Percentiles rank a stretch among this genome's conserved stretches.
phyloP scores from a whole-genome alignment of 2,113 vertebrate species.

The Siniperca chuatsi region DNA sequence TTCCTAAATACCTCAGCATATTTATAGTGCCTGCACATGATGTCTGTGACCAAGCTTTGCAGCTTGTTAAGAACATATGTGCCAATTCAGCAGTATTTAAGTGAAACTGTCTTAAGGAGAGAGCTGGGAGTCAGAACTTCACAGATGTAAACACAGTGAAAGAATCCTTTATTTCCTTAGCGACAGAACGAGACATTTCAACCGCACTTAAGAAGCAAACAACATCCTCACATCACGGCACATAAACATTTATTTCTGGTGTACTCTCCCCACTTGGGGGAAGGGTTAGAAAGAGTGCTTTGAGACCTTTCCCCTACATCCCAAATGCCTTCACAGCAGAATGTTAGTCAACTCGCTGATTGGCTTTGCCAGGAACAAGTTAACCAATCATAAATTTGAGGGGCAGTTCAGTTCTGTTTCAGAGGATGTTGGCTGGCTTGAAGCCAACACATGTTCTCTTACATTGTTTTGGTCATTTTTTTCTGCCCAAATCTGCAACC shows the following conservation, averaged over 20 bases:
- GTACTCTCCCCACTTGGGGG: constrained; percentile 47
- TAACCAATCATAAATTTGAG: constrained; percentile 69
- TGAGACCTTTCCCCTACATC: constrained; percentile 83
- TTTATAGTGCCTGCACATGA: not conserved
- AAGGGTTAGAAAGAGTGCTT: constrained; percentile 58
- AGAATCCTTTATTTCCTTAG: not conserved
- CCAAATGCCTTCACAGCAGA: constrained; percentile 48
- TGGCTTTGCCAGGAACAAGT: constrained; percentile 54
- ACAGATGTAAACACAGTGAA: not conserved
- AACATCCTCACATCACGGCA: constrained; percentile 13
- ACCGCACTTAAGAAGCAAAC: not conserved
- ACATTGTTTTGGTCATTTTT: constrained; percentile 37
- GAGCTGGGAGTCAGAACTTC: not conserved
- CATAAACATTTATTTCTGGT: constrained; percentile 56
- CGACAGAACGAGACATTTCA: constrained; percentile 4
- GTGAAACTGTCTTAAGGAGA: not conserved
- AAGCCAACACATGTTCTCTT: constrained; percentile 34
- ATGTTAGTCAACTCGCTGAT: constrained; percentile 35
- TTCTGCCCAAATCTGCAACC: not conserved
- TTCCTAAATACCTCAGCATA: not conserved
- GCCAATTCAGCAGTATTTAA: constrained; percentile 10
- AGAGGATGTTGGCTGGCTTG: constrained; percentile 13
- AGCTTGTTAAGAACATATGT: not conserved
- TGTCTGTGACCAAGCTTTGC: not conserved
- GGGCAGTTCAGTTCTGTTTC: constrained; percentile 31